A percentile compares a stretch with the other conserved stretches of the same genome.
phyloP scores from a whole-genome alignment of 2,888 invertebrate species.

The Chloroclysta siterata region DNA sequence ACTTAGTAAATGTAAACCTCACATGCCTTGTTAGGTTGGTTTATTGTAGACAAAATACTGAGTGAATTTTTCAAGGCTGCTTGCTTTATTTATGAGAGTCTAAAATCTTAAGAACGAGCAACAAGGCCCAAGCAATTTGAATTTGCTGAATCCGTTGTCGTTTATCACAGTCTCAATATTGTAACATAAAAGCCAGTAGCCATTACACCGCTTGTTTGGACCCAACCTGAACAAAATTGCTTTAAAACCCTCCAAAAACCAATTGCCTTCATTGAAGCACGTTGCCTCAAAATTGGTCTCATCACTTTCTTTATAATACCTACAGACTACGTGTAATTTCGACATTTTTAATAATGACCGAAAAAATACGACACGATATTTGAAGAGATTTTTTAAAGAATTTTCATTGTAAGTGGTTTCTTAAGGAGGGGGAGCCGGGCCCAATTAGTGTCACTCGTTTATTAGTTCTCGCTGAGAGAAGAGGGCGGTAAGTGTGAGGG shows the following conservation, averaged over 20 bases:
- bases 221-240: conserved; percentile 32
- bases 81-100: too few relatives aligned
- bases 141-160: conserved; percentile 21
- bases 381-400: conserved; percentile 56
- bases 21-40: too few relatives aligned
- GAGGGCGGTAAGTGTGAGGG: conserved; percentile 37
- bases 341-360: conserved; percentile 56
- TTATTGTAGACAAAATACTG: too few relatives aligned
- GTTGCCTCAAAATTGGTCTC: conserved; percentile 51
- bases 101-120: background rate
- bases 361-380: conserved; percentile 57
- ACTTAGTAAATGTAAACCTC: too few relatives aligned
- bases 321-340: conserved; percentile 54
- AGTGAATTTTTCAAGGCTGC: too few relatives aligned
- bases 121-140: conserved; percentile 10
- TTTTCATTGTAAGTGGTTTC: conserved; percentile 60
- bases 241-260: conserved; percentile 33
- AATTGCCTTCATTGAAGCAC: conserved; percentile 47
- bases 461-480: conserved; percentile 60
- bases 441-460: conserved; percentile 79
- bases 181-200: conserved; percentile 26
- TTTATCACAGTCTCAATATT: conserved; percentile 31
- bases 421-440: conserved; percentile 56
- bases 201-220: conserved; percentile 28
- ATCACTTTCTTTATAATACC: conserved; percentile 50